phyloP scores from a whole-genome alignment of 1,140 invertebrate species.

The Argopecten irradians region DNA sequence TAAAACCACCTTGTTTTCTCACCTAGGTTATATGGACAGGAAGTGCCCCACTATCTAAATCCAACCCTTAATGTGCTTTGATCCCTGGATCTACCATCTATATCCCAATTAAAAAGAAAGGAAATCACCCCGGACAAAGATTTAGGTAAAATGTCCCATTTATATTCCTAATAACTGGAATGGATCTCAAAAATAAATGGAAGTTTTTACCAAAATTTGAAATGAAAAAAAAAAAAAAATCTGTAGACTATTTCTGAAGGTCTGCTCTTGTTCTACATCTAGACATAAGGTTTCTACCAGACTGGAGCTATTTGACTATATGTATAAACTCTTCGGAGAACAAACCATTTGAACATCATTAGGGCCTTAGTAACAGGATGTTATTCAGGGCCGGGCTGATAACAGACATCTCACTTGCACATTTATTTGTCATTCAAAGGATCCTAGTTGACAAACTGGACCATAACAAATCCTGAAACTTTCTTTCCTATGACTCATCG shows the following conservation, averaged over 20 bases:
- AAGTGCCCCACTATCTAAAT: neutral
- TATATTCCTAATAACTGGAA: no score
- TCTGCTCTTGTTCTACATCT: no score
- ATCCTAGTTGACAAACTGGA: neutral
- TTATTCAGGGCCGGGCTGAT: neutral
- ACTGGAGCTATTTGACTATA: no score
- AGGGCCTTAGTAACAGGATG: neutral
- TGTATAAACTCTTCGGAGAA: neutral
- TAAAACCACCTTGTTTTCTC: neutral
- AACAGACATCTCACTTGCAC: neutral
- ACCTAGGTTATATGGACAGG: neutral
- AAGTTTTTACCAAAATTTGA: no score
- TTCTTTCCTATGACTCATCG: neutral
- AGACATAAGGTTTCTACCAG: no score
- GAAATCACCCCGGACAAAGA: no score
- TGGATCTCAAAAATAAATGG: no score
- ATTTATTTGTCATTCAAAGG: neutral
- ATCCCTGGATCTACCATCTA: no score
- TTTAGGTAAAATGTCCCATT: neutral
- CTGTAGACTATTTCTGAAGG: no score
- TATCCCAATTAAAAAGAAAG: no score
- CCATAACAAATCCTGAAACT: neutral
- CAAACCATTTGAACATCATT: neutral
- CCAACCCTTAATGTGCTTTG: neutral
- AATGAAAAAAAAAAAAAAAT: no score